Evolutionary conservation across 2,797 vertebrate genomes (phyloP), one percentile per base, ranked within the genome.

Genomic region (Jordanella pulchra): DNA sequence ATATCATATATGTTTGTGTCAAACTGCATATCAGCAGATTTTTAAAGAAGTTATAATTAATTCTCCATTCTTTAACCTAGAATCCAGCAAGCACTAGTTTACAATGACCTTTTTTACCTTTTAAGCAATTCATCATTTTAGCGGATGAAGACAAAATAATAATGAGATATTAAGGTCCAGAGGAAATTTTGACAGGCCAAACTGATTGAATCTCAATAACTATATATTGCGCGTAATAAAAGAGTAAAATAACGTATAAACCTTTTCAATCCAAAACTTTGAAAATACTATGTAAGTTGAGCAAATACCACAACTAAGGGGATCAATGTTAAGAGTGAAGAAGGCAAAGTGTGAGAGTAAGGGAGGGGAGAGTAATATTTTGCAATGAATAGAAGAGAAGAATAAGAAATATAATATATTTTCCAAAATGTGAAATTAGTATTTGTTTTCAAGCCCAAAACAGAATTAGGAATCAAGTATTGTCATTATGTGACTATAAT

Each of bases 271-370:
- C 42, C 48, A 27, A 50, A 42, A 51, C 35, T 44, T 4, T 44
- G 53, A 44, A 28, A 48, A 65, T 51, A n/a, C 42, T 35, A 53
- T 71, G 39, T 53, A 42, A 51, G n/a, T 44, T 28, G 58, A 72
- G 60, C 32, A 64, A 60, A 47, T 42, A 65, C 12, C 32, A 42
- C 60, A 72, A 23, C 48, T 64, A 51, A 44, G 35, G 35, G 0
- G 27, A 28, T 27, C 18, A 60, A 65, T 65, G 61, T 35, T 65
- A 50, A 65, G 48, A 18, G 47, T 53, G 60, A 7, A 39, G 12
- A 42, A 61, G 4, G 58, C 58, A 10, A 25, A 63, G 12, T 25
- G 32, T 64, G 61, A 45, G 21, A 54, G 70, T 54, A 51, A 30
- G 70, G 39, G 35, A 65, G 55, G 15, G n/a, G 35, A 44, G 17